Conservation (phyloP, 2,888 invertebrate species). For the Xanthia icteritia region DNA sequence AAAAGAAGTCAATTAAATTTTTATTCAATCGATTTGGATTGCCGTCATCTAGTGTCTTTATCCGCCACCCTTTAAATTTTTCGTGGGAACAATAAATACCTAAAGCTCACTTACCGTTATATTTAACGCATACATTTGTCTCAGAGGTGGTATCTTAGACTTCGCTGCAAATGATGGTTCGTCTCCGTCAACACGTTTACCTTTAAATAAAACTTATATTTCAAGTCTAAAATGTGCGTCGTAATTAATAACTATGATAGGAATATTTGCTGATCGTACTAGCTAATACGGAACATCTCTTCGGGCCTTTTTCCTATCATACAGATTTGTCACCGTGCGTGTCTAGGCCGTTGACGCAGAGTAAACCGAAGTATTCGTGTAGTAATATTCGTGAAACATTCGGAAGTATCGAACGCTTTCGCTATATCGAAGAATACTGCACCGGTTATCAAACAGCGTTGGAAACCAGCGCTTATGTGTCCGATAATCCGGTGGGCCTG, state of each 20-base stretch:
- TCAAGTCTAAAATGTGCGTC: not conserved
- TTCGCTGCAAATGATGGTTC: constrained; percentile 8
- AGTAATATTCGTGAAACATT: not conserved
- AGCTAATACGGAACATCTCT: not conserved
- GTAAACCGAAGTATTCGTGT: not conserved
- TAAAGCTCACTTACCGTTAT: constrained; percentile 35
- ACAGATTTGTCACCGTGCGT: not conserved
- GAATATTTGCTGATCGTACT: not conserved
- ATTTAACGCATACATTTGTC: constrained; percentile 3
- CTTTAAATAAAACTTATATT: constrained; percentile 29
- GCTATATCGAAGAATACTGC: no score
- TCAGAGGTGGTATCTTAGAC: constrained; percentile 19
- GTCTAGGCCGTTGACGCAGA: no score
- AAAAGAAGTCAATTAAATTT: not conserved
- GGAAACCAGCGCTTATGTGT: no score
- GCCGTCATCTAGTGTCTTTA: not conserved
- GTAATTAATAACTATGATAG: not conserved
- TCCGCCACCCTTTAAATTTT: not conserved
- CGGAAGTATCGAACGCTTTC: no score
- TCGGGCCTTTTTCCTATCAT: not conserved
- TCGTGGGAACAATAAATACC: not conserved
- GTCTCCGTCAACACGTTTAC: constrained; percentile 9
- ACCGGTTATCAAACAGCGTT: no score
- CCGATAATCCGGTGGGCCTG: no score
- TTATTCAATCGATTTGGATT: not conserved